phyloP scores from a whole-genome alignment of 2,113 vertebrate species.

The Syngnathus typhle region DNA sequence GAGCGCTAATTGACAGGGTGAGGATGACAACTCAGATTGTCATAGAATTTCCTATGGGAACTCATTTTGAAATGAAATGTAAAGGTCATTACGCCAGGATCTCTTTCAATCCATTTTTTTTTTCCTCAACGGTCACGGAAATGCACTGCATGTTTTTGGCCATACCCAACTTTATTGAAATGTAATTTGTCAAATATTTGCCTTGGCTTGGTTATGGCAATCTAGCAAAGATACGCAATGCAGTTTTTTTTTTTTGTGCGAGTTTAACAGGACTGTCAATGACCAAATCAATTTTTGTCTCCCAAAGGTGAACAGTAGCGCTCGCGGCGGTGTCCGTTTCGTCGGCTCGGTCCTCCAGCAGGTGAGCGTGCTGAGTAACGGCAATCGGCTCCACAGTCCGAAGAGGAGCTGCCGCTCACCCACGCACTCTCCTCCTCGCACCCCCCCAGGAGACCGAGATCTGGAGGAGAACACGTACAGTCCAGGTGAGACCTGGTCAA shows the following conservation, averaged over 20 bases:
- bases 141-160: too few species aligned
- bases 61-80: neutral
- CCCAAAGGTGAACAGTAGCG: constrained; percentile 81
- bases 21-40: constrained; percentile 12
- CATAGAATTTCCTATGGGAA: neutral
- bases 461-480: constrained; percentile 61
- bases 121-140: too few species aligned
- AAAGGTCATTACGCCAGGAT: neutral
- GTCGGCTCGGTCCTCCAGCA: constrained; percentile 84
- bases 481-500: constrained; percentile 52
- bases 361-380: constrained; percentile 58
- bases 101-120: neutral
- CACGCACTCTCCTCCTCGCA: constrained; percentile 53
- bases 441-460: constrained; percentile 58
- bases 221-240: neutral
- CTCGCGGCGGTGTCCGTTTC: constrained; percentile 82
- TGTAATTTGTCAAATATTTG: neutral
- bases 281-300: neutral
- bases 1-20: constrained; percentile 88
- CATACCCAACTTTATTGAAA: too few species aligned
- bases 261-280: neutral
- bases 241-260: neutral
- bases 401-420: constrained; percentile 64
- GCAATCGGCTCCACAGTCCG: constrained; percentile 60
- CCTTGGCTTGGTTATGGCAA: neutral